Base-by-base conservation (phyloP, 2,888 invertebrate species). In the Watsonalla binaria region DNA sequence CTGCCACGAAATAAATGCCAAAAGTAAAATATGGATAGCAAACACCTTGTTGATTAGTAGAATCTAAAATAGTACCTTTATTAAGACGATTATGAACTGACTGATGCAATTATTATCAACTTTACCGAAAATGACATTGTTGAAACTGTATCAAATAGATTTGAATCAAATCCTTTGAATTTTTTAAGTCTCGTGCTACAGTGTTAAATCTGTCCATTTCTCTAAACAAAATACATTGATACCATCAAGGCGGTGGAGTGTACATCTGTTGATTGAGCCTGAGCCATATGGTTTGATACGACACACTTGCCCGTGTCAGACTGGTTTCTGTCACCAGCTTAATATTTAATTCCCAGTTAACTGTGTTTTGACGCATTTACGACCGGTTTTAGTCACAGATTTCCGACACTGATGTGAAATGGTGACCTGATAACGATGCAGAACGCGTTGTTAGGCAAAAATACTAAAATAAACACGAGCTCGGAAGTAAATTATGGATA, bases 201-300 rank as follows among this genome's bases (percentile, higher is more conserved):
- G 24, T 24, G 2, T 24, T 24, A 24, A 24, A 24, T 24, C 24
- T 2, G 24, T 24, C 24, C 24, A 1, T 24, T 37, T 37, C 37
- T 37, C 37, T 1, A 6, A 37, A 9, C 37, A 8, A 8, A 11
- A 11, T 11, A 11, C 8, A 37, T 37, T 37, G 7, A 37, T 37
- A 7, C 8, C 49, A 51, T 13, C 60, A 61, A 61, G 61, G 68
- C 66, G 62, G 63, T 67, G 76, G 80, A 78, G 63, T 61, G 76
- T 73, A 77, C 72, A 72, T 72, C 74, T 65, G 74, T 76, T 70
- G 54, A 71, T 72, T 68, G 68, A 66, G 63, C 70, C 70, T 65
- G 62, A 62, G 66, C 68, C 73, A 72, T 68, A 73, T 70, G 70
- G 68, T 69, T 69, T 66, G 58, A 59, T 56, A 60, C 54, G 50